Percentiles rank a stretch among this genome's conserved stretches.
These are phyloP conservation scores for Trachurus trachurus DNA, from an alignment of 2,797 vertebrate genomes.

Conservation along the genomic window DNA sequence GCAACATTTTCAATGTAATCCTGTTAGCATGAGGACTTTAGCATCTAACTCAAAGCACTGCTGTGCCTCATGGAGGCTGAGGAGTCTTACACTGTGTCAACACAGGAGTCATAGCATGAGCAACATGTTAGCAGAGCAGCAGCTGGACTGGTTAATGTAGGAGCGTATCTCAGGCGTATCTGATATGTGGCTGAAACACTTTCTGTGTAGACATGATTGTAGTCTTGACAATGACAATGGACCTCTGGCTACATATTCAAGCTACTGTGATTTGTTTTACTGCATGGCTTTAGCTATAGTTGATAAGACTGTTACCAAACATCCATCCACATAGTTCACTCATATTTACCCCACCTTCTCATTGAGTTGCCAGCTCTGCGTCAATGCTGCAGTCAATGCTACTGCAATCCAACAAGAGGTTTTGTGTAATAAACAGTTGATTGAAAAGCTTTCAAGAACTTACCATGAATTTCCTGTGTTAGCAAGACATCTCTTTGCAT, in stretches of 20 bases:
- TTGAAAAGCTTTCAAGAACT: constrained; percentile 13
- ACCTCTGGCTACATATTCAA: background rate
- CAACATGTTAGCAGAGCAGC: background rate
- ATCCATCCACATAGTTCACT: background rate
- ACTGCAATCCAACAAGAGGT: background rate
- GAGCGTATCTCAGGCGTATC: background rate
- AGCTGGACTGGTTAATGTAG: too few species aligned
- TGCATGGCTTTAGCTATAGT: background rate
- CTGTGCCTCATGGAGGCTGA: background rate
- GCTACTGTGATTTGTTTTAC: background rate
- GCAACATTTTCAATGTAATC: background rate
- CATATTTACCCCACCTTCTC: background rate
- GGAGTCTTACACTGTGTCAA: too few species aligned
- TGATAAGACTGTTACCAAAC: background rate
- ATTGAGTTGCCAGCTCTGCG: constrained; percentile 7
- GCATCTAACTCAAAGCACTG: too few species aligned
- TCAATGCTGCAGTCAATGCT: background rate
- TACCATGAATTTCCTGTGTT: background rate
- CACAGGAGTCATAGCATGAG: background rate
- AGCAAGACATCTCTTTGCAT: background rate
- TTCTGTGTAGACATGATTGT: background rate
- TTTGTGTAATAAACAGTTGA: background rate
- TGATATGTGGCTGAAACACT: background rate
- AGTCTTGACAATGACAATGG: background rate
- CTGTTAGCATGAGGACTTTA: background rate